Percentiles rank a stretch among this genome's conserved stretches.
Conservation (phyloP, 2,888 invertebrate genomes). For the Tetranychus truncatus region DNA sequence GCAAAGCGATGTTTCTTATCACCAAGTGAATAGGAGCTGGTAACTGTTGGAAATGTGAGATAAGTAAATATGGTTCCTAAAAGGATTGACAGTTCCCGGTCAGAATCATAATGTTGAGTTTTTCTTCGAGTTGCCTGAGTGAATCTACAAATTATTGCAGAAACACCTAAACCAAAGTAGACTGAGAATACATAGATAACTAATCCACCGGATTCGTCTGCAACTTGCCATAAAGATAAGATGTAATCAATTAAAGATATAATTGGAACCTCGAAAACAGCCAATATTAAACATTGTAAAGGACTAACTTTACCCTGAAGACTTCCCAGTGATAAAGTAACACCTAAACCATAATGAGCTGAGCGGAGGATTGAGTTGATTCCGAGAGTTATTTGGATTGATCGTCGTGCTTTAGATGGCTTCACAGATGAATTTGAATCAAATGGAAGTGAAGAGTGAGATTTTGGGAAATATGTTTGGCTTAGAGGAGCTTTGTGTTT, state of each 20-base stretch:
- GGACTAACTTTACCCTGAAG: slow-evolving; percentile 10
- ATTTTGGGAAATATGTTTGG: too few species aligned
- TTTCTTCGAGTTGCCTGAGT: neutral
- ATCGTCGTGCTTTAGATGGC: neutral
- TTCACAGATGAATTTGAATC: neutral
- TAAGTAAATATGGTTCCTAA: neutral
- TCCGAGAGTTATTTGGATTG: neutral
- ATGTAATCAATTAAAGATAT: neutral
- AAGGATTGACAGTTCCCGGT: neutral
- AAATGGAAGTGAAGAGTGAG: neutral
- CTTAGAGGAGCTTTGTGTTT: too few species aligned
- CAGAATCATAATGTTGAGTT: neutral
- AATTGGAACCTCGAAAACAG: slow-evolving; percentile 1
- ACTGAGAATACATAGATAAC: neutral
- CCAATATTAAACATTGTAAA: slow-evolving; percentile 6
- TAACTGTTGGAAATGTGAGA: neutral
- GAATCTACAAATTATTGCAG: neutral
- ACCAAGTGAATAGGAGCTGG: neutral
- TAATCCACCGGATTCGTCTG: neutral
- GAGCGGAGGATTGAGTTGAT: neutral
- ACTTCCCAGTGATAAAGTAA: neutral
- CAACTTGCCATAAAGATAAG: neutral
- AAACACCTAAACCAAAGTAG: neutral
- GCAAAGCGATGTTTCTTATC: slow-evolving; percentile 7
- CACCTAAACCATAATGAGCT: neutral